Percentiles rank a stretch among this genome's conserved stretches.
These are phyloP conservation scores for Dione juno DNA, from an alignment of 2,888 invertebrate species.

Conservation along the genomic window DNA sequence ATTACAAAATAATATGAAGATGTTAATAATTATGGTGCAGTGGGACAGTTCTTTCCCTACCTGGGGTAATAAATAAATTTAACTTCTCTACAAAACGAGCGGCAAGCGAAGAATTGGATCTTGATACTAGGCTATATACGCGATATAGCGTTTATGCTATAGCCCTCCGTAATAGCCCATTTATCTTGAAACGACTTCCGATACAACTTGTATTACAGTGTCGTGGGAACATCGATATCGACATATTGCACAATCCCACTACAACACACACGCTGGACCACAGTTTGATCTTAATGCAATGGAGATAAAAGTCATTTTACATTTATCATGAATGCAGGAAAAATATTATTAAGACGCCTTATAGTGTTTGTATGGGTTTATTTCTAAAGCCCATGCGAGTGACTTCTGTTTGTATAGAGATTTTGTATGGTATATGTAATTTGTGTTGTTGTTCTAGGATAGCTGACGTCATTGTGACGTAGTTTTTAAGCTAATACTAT, in stretches of 20 bases:
- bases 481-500: too few species aligned
- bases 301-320: slow-evolving; percentile 6
- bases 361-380: slow-evolving; percentile 9
- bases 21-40: too few species aligned
- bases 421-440: not conserved
- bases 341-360: slow-evolving; percentile 24
- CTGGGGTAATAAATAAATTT: too few species aligned
- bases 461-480: not conserved
- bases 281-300: not conserved
- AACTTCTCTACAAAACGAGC: too few species aligned
- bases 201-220: slow-evolving; percentile 33
- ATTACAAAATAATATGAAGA: too few species aligned
- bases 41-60: too few species aligned
- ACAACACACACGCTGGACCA: slow-evolving; percentile 40
- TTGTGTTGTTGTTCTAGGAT: not conserved
- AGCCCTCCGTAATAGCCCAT: not conserved
- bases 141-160: too few species aligned
- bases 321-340: slow-evolving; percentile 11
- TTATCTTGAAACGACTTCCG: slow-evolving; percentile 21
- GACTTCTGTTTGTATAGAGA: slow-evolving; percentile 11
- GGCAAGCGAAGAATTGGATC: too few species aligned
- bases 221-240: slow-evolving; percentile 47
- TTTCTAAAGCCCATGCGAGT: slow-evolving; percentile 1
- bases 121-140: too few species aligned
- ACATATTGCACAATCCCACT: slow-evolving; percentile 35